These are phyloP conservation scores for Pseudococcus viburni DNA, from an alignment of 2,888 invertebrate species.

Conservation along the genomic window DNA sequence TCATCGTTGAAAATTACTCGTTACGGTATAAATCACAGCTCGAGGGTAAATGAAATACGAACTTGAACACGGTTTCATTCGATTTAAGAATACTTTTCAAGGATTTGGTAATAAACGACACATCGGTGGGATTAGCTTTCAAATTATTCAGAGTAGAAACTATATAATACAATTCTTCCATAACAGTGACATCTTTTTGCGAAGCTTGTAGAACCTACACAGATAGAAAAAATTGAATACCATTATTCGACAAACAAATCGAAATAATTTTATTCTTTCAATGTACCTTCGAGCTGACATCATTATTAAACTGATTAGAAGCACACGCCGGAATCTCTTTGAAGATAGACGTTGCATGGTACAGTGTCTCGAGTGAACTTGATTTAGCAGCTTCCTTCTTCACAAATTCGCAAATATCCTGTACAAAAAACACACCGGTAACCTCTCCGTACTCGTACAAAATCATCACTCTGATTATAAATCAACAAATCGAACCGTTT, in stretches of 20 bases:
- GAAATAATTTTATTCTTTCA: neutral
- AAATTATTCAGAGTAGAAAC: slow-evolving; percentile 39
- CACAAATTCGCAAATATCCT: slow-evolving; percentile 53
- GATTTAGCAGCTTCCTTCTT: slow-evolving; percentile 37
- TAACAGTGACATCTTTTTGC: slow-evolving; percentile 12
- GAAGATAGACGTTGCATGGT: slow-evolving; percentile 53
- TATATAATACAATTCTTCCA: slow-evolving; percentile 62
- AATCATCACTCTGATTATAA: neutral
- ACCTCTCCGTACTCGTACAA: neutral
- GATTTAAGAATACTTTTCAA: slow-evolving; percentile 56
- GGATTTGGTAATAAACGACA: slow-evolving; percentile 55
- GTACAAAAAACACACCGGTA: neutral
- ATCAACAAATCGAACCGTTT: neutral
- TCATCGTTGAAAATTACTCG: neutral
- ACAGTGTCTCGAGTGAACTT: neutral
- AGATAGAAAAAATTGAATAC: neutral
- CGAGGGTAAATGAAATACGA: neutral
- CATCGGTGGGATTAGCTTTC: slow-evolving; percentile 24
- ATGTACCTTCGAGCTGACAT: slow-evolving; percentile 49
- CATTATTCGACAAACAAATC: neutral
- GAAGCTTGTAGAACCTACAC: slow-evolving; percentile 28
- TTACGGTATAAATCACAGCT: neutral
- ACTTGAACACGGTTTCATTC: slow-evolving; percentile 59
- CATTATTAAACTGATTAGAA: slow-evolving; percentile 54
- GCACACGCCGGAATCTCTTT: slow-evolving; percentile 57